Evolutionary conservation across 1,140 invertebrate species (phyloP).

Genomic region (Leguminivora glycinivorella): DNA sequence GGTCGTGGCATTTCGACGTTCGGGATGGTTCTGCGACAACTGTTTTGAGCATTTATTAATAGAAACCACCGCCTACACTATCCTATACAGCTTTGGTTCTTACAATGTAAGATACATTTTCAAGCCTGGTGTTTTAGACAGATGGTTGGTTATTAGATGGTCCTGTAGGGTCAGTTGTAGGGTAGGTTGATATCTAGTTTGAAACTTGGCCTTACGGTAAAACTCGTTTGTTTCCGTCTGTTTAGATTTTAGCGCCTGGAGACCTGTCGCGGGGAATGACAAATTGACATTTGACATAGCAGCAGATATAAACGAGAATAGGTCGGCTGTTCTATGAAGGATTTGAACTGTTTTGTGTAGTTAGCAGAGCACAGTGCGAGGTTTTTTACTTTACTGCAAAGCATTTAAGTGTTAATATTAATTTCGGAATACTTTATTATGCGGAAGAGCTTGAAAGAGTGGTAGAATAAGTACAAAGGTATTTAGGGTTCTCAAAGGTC

Average conservation of each 20-base stretch:
- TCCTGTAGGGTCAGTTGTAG: background rate
- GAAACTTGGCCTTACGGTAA: background rate
- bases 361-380: no score
- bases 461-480: no score
- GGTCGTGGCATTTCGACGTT: slow-evolving; percentile 2
- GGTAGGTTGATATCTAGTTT: slow-evolving; percentile 3
- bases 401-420: no score
- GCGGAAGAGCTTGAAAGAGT: no score
- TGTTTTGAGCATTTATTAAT: slow-evolving; percentile 8
- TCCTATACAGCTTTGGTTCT: background rate
- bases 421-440: no score
- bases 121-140: background rate
- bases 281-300: background rate
- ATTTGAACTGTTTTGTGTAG: no score
- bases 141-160: background rate
- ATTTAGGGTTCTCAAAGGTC: no score
- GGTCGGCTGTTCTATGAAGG: no score
- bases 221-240: background rate
- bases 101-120: background rate
- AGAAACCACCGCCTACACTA: background rate
- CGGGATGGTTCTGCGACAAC: slow-evolving; percentile 2
- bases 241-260: background rate
- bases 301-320: background rate
- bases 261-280: background rate
- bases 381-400: no score